Conservation (phyloP, 1,140 invertebrate species). For the Bombus consobrinus region DNA sequence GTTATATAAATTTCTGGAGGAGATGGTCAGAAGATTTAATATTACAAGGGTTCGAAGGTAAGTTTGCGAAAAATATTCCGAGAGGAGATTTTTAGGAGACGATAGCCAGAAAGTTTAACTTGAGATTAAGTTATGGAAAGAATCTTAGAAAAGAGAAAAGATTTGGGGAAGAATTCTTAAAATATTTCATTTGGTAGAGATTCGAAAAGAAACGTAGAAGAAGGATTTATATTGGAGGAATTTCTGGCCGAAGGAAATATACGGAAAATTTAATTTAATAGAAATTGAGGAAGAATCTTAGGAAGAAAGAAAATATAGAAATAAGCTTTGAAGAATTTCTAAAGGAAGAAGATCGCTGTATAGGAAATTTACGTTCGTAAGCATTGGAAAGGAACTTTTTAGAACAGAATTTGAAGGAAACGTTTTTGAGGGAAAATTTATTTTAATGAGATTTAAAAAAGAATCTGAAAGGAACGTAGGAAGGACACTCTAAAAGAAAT, state of each 20-base stretch:
- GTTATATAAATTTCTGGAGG: background rate
- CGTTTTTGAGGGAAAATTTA: background rate
- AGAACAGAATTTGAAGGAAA: background rate
- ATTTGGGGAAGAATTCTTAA: background rate
- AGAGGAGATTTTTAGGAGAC: too few relatives aligned
- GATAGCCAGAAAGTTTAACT: too few relatives aligned
- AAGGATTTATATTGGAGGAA: background rate
- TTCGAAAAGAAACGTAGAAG: background rate
- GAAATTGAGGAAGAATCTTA: background rate
- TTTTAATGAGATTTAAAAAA: background rate
- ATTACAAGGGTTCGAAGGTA: background rate
- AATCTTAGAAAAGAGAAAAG: too few relatives aligned
- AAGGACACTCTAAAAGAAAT: background rate
- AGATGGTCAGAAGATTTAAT: background rate
- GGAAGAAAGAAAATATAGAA: background rate
- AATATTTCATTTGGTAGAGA: background rate
- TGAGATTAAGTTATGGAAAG: too few relatives aligned
- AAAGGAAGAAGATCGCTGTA: background rate
- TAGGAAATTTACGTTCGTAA: too few relatives aligned
- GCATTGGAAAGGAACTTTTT: background rate
- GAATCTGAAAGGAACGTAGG: background rate
- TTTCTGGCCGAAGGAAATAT: background rate
- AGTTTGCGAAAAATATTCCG: too few relatives aligned
- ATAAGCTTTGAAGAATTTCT: background rate
- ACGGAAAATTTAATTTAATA: background rate